Evolutionary conservation across 2,888 invertebrate species (phyloP).

Genomic region (Netelia fuscicornis): DNA sequence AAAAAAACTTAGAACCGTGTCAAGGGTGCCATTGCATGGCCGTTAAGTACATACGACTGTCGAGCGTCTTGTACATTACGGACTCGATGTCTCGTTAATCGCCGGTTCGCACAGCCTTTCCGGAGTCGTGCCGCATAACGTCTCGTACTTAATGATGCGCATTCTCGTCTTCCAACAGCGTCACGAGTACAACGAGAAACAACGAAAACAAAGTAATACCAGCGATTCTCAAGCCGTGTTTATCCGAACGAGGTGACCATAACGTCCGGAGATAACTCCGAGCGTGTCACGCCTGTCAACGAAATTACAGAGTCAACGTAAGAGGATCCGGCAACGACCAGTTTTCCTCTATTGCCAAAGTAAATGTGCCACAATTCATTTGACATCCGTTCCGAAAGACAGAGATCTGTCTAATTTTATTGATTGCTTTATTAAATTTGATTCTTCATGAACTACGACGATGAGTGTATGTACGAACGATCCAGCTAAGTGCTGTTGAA

Average conservation of each 20-base stretch:
- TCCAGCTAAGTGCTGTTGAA: background rate
- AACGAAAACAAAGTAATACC: conserved; percentile 14
- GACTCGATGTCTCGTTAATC: conserved; percentile 45
- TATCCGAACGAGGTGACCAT: conserved; percentile 9
- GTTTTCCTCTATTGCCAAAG: conserved; percentile 9
- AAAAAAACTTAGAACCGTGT: conserved; percentile 57
- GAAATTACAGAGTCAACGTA: conserved; percentile 42
- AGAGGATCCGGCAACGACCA: background rate
- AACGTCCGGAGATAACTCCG: conserved; percentile 4
- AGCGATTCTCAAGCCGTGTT: conserved; percentile 37
- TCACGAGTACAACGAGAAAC: conserved; percentile 29
- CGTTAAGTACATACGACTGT: conserved; percentile 46
- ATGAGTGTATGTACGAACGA: background rate
- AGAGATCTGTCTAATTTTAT: background rate
- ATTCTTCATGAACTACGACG: background rate
- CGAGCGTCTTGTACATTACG: background rate
- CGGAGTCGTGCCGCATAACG: conserved; percentile 48
- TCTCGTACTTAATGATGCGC: conserved; percentile 28
- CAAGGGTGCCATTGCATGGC: conserved; percentile 72
- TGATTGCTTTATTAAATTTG: background rate
- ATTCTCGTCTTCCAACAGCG: background rate
- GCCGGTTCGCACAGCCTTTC: conserved; percentile 63
- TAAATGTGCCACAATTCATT: conserved; percentile 32
- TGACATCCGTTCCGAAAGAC: conserved; percentile 16
- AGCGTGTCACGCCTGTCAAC: conserved; percentile 14